Conservation (phyloP, 2,888 invertebrate genomes). For the Dolichomitus sp. region DNA sequence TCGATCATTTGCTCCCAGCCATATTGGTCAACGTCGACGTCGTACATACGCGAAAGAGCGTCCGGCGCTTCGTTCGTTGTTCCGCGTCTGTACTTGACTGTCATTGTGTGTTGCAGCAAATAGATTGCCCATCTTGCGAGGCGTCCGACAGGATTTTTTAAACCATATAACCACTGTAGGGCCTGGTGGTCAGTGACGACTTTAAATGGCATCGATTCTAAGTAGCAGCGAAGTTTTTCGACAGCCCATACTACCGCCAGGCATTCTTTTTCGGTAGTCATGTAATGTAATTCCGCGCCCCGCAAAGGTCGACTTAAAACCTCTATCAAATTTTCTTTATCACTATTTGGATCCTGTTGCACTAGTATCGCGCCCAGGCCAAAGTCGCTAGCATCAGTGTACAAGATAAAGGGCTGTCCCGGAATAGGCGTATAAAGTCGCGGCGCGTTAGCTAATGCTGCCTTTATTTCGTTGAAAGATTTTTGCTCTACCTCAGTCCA, state of each 20-base stretch:
- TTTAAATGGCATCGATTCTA: conserved; percentile 45
- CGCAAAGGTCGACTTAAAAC: conserved; percentile 60
- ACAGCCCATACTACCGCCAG: conserved; percentile 62
- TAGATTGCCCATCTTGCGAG: conserved; percentile 64
- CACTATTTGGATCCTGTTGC: conserved; percentile 50
- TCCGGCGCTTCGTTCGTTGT: conserved; percentile 64
- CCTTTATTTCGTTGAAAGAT: conserved; percentile 52
- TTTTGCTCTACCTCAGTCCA: conserved; percentile 61
- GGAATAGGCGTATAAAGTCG: conserved; percentile 48
- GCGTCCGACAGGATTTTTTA: too few species aligned
- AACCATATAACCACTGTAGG: conserved; percentile 43
- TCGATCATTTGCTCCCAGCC: conserved; percentile 48
- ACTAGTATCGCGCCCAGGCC: conserved; percentile 64
- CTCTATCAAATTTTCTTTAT: conserved; percentile 54
- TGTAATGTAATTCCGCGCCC: conserved; percentile 56
- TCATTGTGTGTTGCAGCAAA: conserved; percentile 47
- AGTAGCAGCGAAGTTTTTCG: conserved; percentile 55
- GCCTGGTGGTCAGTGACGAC: conserved; percentile 60
- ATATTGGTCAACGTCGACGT: conserved; percentile 38
- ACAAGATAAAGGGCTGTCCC: conserved; percentile 50
- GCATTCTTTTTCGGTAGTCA: conserved; percentile 57
- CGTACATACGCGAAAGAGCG: conserved; percentile 54
- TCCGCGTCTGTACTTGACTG: too few species aligned
- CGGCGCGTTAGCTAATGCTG: too few species aligned
- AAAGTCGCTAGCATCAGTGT: conserved; percentile 65